Evolutionary conservation across 2,113 vertebrate genomes (phyloP).

Genomic region (Egretta garzetta): DNA sequence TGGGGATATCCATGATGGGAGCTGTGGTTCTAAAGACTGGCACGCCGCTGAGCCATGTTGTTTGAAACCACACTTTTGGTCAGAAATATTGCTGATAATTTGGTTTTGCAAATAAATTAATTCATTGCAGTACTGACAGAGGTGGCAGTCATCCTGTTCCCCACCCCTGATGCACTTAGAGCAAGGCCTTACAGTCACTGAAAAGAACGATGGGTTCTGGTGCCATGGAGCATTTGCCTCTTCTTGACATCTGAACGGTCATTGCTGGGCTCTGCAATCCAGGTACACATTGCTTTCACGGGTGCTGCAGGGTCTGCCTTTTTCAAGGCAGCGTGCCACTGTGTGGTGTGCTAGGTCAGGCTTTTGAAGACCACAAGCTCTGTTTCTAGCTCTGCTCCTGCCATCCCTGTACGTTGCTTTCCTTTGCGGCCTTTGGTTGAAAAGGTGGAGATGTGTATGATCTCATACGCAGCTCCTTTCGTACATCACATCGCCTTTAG

Average conservation of each 20-base stretch:
- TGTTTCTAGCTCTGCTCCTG: neutral
- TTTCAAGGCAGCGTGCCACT: neutral
- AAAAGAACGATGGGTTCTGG: neutral
- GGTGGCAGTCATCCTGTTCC: neutral
- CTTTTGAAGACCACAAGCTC: neutral
- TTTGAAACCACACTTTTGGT: neutral
- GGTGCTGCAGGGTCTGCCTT: neutral
- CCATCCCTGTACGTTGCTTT: accelerated
- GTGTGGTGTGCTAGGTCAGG: accelerated
- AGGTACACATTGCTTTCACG: accelerated
- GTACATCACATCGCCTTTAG: accelerated
- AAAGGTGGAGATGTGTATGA: neutral
- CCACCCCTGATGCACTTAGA: accelerated
- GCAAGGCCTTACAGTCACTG: neutral
- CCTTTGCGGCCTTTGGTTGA: neutral
- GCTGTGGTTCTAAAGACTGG: neutral
- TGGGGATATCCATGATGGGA: neutral
- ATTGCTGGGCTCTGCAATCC: neutral
- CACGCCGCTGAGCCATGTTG: neutral
- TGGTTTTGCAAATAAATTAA: neutral
- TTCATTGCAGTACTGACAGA: neutral
- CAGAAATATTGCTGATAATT: neutral
- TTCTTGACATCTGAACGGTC: neutral
- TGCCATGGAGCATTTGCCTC: neutral
- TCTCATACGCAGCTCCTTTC: neutral